Conservation (phyloP, 2,888 invertebrate genomes). For the Argyresthia goedartella region DNA sequence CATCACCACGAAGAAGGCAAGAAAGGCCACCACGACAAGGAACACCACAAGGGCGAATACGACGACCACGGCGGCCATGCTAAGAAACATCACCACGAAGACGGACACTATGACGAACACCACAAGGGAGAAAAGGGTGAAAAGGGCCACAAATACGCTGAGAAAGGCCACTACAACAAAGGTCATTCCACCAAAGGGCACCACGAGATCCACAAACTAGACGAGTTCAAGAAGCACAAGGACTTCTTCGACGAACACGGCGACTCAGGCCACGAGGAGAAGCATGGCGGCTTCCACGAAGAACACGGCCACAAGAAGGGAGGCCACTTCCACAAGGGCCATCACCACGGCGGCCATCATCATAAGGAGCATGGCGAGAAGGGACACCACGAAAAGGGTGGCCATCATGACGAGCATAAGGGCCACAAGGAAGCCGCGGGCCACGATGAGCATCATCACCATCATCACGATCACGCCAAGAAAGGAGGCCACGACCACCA, state of each 20-base stretch:
- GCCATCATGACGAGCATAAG: conserved; percentile 82
- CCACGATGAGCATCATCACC: conserved; percentile 81
- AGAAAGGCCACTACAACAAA: conserved; percentile 83
- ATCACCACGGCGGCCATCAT: conserved; percentile 81
- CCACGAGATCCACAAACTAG: conserved; percentile 86
- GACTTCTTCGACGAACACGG: conserved; percentile 90
- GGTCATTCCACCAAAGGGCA: conserved; percentile 90
- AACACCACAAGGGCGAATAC: conserved; percentile 73
- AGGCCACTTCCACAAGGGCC: conserved; percentile 84
- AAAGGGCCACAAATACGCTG: conserved; percentile 75
- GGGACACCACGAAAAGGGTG: conserved; percentile 84
- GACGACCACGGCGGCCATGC: conserved; percentile 74
- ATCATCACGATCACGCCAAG: conserved; percentile 81
- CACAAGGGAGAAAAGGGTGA: conserved; percentile 77
- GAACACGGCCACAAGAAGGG: conserved; percentile 87
- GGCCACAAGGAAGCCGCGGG: conserved; percentile 85
- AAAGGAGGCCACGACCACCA: conserved; percentile 85
- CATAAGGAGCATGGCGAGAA: conserved; percentile 85
- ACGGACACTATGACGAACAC: conserved; percentile 74
- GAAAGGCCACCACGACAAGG: conserved; percentile 82
- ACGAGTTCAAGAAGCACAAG: conserved; percentile 89
- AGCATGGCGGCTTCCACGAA: conserved; percentile 85
- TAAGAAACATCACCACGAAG: conserved; percentile 74
- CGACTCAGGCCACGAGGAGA: conserved; percentile 84
- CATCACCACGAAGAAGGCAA: conserved; percentile 78